phyloP scores from a whole-genome alignment of 2,797 vertebrate genomes.

The Dallia pectoralis region DNA sequence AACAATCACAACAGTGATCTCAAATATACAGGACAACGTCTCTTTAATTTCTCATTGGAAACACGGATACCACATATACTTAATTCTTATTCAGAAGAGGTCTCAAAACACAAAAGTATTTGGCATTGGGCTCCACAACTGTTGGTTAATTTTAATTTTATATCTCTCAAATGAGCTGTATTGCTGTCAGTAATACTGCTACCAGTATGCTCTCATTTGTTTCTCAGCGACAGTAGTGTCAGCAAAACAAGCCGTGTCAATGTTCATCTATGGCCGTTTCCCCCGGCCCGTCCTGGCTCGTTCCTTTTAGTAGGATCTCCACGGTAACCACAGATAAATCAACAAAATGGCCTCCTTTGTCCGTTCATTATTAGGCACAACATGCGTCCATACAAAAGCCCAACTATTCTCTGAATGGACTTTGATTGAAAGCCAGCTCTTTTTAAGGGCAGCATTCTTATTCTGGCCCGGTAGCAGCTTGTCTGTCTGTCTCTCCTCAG shows the following conservation, averaged over 20 bases:
- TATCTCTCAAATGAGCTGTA: not conserved
- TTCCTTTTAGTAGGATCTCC: conserved; percentile 75
- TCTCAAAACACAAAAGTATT: not conserved
- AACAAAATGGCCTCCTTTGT: conserved; percentile 90
- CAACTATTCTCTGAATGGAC: conserved; percentile 91
- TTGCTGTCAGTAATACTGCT: not conserved
- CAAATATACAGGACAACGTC: not conserved
- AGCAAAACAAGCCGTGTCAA: conserved; percentile 15
- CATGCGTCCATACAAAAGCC: conserved; percentile 92
- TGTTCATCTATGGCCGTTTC: conserved; percentile 35
- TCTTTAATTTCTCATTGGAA: not conserved
- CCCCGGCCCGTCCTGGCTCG: conserved; percentile 62
- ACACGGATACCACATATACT: not conserved
- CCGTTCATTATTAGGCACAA: conserved; percentile 94
- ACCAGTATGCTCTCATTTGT: conserved; percentile 28
- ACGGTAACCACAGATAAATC: conserved; percentile 88
- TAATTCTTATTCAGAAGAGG: not conserved
- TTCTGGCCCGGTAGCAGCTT: conserved; percentile 91
- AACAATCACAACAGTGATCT: not conserved
- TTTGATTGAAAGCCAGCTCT: conserved; percentile 91
- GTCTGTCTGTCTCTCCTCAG: conserved; percentile 85
- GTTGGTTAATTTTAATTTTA: not conserved
- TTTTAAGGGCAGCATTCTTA: conserved; percentile 87
- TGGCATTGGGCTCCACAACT: not conserved
- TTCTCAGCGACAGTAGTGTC: conserved; percentile 3